Conservation (phyloP, 2,888 invertebrate species). For the Aquatica leii region DNA sequence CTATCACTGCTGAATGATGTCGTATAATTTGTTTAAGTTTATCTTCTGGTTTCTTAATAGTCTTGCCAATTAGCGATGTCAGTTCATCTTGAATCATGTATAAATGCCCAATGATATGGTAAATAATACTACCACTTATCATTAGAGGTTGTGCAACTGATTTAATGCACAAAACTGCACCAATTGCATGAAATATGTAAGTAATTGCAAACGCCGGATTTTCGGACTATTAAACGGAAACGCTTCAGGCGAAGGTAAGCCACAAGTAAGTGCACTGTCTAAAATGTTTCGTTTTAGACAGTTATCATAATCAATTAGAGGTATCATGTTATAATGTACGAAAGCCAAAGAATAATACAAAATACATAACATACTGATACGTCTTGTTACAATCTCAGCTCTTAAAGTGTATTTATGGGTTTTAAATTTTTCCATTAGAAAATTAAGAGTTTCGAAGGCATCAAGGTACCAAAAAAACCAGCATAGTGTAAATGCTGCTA, state of each 20-base stretch:
- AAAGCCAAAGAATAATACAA: neutral
- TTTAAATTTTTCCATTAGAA: constrained; percentile 10
- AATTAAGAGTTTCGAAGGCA: neutral
- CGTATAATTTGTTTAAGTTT: neutral
- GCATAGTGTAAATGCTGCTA: neutral
- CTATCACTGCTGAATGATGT: constrained; percentile 10
- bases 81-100: constrained; percentile 4
- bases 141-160: neutral
- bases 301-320: neutral
- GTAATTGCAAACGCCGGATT: neutral
- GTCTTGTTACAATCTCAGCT: constrained; percentile 8
- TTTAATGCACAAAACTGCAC: neutral
- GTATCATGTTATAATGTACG: neutral
- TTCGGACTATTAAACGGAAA: constrained; percentile 10
- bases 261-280: constrained; percentile 12
- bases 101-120: constrained; percentile 14
- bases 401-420: neutral
- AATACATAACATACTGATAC: neutral
- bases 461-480: neutral
- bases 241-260: constrained; percentile 14
- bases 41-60: neutral
- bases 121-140: constrained; percentile 3
- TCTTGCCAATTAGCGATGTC: neutral
- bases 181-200: constrained; percentile 1
- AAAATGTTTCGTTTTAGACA: neutral